Base-by-base conservation (phyloP, 2,888 invertebrate species). In the Hymenopus coronatus region DNA sequence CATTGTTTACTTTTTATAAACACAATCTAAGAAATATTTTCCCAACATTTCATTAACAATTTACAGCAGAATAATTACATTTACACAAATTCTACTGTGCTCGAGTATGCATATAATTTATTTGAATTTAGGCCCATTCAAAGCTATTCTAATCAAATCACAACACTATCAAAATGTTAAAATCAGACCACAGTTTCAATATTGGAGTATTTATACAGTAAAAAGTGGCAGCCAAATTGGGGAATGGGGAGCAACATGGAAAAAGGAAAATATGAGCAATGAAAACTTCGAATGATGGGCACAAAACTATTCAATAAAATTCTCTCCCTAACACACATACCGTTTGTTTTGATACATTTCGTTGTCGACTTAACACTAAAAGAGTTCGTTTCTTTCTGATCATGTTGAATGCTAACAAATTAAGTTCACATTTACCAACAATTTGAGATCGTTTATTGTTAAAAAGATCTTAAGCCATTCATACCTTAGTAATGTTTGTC, bases 41-140 rank as follows among this genome's bases (percentile, higher is more conserved):
- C 25, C 84, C 84, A 84, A 84, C 84, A 84, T 84, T 84, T 84
- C 84, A 40, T 84, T 15, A 84, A 84, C 40, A 84, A 33, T 12
- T n/a, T 84, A 84, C 33, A 70, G 54, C 54, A 70, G 33, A 84
- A n/a, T 84, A 84, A 84, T 84, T 84, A 84, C 84, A 33, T 84
- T 84, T 84, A 30, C 33, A 33, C 33, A 28, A 30, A 30, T n/a
- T 33, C 84, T 84, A 84, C 84, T 33, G 33, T n/a, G 30, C 33
- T 33, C 20, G 84, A 28, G n/a, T 33, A 84, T 27, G 40, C 25
- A 30, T 33, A 25, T 28, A 20, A 15, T 40, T 33, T 20, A 25
- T 33, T 33, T 8, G 6, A 30, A 33, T n/a, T 84, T 84, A 84
- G 84, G 84, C 28, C 84, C 30, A 84, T 84, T 84, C 84, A 15